Percentiles rank a stretch among this genome's conserved stretches.
phyloP scores from a whole-genome alignment of 2,113 vertebrate species.

The Lates calcarifer region DNA sequence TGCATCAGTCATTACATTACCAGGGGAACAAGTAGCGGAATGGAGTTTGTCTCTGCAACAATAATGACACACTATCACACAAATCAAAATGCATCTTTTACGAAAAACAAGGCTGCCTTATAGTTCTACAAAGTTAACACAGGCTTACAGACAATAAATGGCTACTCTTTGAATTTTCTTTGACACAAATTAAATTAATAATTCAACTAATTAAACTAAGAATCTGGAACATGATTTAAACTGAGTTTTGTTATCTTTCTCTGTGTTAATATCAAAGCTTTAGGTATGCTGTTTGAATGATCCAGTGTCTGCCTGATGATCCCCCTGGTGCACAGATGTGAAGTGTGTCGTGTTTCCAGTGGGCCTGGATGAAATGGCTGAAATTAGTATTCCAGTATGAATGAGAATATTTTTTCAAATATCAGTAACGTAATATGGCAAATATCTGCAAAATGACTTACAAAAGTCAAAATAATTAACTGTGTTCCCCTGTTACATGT shows the following conservation, averaged over 20 bases:
- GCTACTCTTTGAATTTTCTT: background rate
- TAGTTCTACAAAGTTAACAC: background rate
- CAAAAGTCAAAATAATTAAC: background rate
- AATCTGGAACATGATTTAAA: conserved; percentile 21
- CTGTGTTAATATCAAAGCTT: conserved; percentile 26
- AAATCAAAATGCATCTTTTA: conserved; percentile 31
- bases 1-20: conserved; percentile 50
- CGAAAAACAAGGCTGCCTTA: background rate
- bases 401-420: background rate
- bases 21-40: conserved; percentile 30
- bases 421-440: background rate
- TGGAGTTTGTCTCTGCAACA: conserved; percentile 27
- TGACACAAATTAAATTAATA: background rate
- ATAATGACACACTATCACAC: conserved; percentile 19
- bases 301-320: background rate
- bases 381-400: background rate
- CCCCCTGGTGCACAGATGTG: background rate
- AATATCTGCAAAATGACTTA: background rate
- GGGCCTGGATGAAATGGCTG: background rate
- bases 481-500: background rate
- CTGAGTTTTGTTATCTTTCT: conserved; percentile 9
- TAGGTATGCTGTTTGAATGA: conserved; percentile 11
- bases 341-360: conserved; percentile 3
- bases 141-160: background rate
- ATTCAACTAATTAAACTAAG: conserved; percentile 21